Evolutionary conservation across 2,888 invertebrate species (phyloP).

Genomic region (Rhagonycha fulva): DNA sequence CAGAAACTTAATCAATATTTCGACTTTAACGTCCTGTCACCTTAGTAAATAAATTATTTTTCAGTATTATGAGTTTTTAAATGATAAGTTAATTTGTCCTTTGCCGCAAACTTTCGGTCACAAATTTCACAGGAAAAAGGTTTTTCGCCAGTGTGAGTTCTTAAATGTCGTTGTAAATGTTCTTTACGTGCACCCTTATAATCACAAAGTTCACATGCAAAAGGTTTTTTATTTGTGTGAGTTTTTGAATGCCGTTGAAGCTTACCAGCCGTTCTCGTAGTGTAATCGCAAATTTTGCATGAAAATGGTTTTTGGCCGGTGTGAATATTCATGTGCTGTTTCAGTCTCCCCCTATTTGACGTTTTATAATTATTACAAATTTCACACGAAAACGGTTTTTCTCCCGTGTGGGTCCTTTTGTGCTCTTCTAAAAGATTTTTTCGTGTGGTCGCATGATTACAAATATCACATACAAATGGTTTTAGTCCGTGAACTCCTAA

Average conservation of each 20-base stretch:
- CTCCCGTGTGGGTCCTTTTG: background rate
- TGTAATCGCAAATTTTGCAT: background rate
- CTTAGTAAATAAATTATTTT: background rate
- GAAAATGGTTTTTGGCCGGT: background rate
- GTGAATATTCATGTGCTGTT: background rate
- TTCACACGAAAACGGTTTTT: background rate
- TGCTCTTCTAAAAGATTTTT: background rate
- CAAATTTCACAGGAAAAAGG: background rate
- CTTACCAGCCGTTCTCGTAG: background rate
- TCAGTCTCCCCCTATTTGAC: background rate
- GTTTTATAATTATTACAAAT: background rate
- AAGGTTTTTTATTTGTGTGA: background rate
- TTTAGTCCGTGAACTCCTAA: background rate
- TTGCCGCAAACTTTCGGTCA: background rate
- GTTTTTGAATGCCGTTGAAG: background rate
- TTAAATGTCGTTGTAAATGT: background rate
- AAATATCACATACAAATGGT: background rate
- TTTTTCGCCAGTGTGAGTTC: background rate
- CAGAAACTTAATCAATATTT: too few relatives aligned
- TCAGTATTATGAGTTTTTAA: background rate
- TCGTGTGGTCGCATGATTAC: background rate
- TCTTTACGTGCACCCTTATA: background rate
- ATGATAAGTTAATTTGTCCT: background rate
- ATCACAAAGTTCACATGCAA: background rate
- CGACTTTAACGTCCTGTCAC: background rate